Evolutionary conservation across 2,797 vertebrate species (phyloP), one percentile per base, ranked within the genome.

Genomic region (Aplochiton taeniatus): DNA sequence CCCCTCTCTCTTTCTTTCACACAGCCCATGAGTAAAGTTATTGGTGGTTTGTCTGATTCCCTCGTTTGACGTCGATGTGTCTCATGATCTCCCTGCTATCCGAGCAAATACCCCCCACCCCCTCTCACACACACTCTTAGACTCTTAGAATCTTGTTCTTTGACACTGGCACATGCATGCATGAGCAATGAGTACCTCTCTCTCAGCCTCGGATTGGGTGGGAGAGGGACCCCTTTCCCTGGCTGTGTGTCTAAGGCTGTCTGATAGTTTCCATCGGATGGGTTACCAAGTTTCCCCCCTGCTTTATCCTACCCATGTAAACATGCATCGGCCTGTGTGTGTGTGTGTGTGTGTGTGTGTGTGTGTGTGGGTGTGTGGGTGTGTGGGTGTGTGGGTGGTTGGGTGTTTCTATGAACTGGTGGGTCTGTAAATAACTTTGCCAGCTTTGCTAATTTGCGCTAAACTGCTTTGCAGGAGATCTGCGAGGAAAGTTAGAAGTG

Each of bases 371-470:
- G 16, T 9, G n/a, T 0, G 16, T 6, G 7, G 14, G 54, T 56
- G 13, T 72, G 58, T 70, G 47, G 53, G 65, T 61, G 47, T 31
- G 43, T 57, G 66, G 60, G 59, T 62, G 20, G 58, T 47, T 64
- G 52, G 73, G 70, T 77, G 72, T 63, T 54, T 67, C 65, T 70
- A 61, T 66, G 65, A 73, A 74, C 79, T 84, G 77, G 61, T 81
- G 68, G 83, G 80, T 86, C 81, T 89, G 86, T 81, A 91, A 91
- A 91, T 90, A 87, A 89, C 85, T 88, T 89, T 78, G 88, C 88
- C 87, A 90, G 89, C 85, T 91, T 90, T 88, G 75, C 87, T 92
- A 91, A 92, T 91, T 2, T 91, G 83, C 86, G 88, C 89, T 89
- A 86, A 91, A 88, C 85, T 83, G 85, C 81, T 88, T 84, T 83